These are phyloP conservation scores for Paracentrotus lividus DNA, from an alignment of 53 echinoderm and acorn worm species.

Conservation along the genomic window DNA sequence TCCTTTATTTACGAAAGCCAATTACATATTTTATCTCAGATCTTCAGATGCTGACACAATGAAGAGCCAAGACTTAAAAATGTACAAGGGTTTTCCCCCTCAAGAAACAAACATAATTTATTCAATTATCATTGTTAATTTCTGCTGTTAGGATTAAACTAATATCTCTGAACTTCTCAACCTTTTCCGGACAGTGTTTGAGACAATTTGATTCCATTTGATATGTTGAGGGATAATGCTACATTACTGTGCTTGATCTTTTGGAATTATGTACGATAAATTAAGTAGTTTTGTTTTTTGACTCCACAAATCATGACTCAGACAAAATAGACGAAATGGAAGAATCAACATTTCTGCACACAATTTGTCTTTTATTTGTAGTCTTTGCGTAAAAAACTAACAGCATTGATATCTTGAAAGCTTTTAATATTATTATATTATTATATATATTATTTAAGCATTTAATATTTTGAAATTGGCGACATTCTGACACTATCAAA, in stretches of 20 bases:
- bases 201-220: conserved; percentile 27
- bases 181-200: background rate
- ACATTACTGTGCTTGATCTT: background rate
- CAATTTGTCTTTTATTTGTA: too few relatives aligned
- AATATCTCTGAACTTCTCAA: background rate
- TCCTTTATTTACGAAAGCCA: background rate
- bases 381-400: too few relatives aligned
- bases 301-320: too few relatives aligned
- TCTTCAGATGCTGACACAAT: background rate
- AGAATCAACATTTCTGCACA: too few relatives aligned
- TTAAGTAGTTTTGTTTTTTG: too few relatives aligned
- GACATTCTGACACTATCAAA: too few relatives aligned
- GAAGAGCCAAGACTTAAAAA: background rate
- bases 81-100: background rate
- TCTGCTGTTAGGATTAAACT: background rate
- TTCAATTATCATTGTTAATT: background rate
- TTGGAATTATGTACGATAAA: background rate
- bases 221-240: background rate
- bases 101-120: background rate
- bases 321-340: too few relatives aligned
- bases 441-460: too few relatives aligned
- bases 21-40: background rate
- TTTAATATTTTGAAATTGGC: too few relatives aligned
- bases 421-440: too few relatives aligned
- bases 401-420: too few relatives aligned